Base-by-base conservation (phyloP, 1,140 invertebrate genomes). In the Pseudomyrmex gracilis region DNA sequence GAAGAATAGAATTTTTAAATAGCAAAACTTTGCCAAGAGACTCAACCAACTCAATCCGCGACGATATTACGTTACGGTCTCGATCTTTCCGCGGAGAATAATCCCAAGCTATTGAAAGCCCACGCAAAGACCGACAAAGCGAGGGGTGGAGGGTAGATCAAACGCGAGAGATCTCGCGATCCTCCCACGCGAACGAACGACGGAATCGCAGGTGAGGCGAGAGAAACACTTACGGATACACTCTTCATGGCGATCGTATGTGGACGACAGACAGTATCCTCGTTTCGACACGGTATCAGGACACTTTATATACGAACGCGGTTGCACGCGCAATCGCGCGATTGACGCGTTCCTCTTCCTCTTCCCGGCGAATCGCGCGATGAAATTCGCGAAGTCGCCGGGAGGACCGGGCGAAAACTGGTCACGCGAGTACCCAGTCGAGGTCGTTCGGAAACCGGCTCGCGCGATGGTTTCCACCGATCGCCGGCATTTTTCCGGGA, bases 281-380 rank as follows among this genome's bases (percentile, higher is more conserved):
- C 70, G 76, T 24, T 66, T 8, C 34, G 22, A 77, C 77, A 86
- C 73, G 87, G 85, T 71, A 77, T 82, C 82, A 82, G 45, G 63
- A 53, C 87, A 71, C 86, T 91, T 92, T 93, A 93, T 93, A 93
- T 92, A 92, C 74, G 78, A 83, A 88, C 60, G 84, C 76, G 61
- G 64, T 83, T 83, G 73, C 64, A 34, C 34, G 53, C 70, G 64
- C 53, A 58, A 85, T 84, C 88, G 89, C 87, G 82, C 87, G 90
- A 34, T 84, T 83, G 73, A 76, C 24, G 43, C 20, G 49, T 8
- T 70, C 43, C 20, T 78, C 86, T 82, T 89, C 87, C 87, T 89
- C 74, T 24, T 71, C 45, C 17, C 61, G 34, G n/a, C 70, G 53
- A 15, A 34, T 1, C 34, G 34, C 22, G 22, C 71, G 24, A 47